Conservation (phyloP, 1,140 invertebrate genomes). For the Apolygus lucorum region DNA sequence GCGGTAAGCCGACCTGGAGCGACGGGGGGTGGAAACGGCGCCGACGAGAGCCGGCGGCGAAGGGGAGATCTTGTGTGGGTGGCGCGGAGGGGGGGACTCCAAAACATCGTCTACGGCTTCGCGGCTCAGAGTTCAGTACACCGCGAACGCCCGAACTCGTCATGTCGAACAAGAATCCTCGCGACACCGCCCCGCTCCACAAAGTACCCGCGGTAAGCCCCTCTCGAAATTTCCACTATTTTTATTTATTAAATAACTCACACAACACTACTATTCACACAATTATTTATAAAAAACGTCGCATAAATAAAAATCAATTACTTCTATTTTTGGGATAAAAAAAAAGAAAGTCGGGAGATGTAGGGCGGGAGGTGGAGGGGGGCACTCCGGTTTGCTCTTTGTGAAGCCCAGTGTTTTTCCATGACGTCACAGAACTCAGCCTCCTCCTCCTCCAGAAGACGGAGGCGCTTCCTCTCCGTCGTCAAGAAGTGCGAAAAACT, state of each 20-base stretch:
- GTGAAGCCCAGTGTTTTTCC: constrained; percentile 13
- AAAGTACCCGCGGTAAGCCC: constrained; percentile 8
- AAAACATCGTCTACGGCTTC: too few species aligned
- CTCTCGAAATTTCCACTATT: too few species aligned
- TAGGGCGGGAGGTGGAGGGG: not conserved
- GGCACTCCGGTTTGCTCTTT: not conserved
- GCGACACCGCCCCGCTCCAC: constrained; percentile 5
- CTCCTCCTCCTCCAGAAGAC: constrained; percentile 13
- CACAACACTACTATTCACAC: too few species aligned
- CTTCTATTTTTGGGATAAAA: not conserved
- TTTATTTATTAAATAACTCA: too few species aligned
- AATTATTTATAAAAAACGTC: too few species aligned
- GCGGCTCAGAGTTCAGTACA: constrained; percentile 3
- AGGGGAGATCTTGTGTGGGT: too few species aligned
- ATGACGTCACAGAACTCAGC: constrained; percentile 5
- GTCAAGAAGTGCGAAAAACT: too few species aligned
- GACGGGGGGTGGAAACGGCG: too few species aligned
- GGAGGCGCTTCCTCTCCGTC: constrained; percentile 15
- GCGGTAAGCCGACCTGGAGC: too few species aligned
- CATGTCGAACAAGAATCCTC: not conserved
- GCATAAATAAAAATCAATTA: too few species aligned
- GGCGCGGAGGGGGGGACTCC: too few species aligned
- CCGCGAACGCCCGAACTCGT: not conserved
- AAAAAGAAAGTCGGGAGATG: not conserved
- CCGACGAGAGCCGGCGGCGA: too few species aligned